Evolutionary conservation across 1,140 invertebrate species (phyloP).

Genomic region (Hesperophylax magnus): DNA sequence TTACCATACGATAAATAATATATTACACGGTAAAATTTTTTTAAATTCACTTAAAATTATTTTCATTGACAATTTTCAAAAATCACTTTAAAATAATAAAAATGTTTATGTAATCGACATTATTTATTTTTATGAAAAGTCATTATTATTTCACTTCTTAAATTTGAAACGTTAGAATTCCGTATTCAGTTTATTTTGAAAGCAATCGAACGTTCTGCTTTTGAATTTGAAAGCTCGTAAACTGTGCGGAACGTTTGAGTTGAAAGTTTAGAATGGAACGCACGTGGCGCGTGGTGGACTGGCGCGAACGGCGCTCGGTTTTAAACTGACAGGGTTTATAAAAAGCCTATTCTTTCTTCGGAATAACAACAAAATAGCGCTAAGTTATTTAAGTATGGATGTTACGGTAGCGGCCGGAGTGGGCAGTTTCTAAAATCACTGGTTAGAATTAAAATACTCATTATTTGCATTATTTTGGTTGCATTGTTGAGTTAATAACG

Average conservation of each 20-base stretch:
- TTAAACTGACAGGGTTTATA: constrained; percentile 56
- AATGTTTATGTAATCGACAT: too few species aligned
- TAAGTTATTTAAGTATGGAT: constrained; percentile 52
- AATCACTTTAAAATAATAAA: too few species aligned
- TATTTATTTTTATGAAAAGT: too few species aligned
- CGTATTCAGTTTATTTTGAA: background rate
- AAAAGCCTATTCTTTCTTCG: constrained; percentile 55
- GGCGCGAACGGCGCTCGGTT: constrained; percentile 48
- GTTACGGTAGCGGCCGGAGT: background rate
- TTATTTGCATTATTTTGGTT: background rate
- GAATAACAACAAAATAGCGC: constrained; percentile 57
- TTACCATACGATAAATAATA: too few species aligned
- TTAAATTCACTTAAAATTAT: too few species aligned
- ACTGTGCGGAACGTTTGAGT: background rate
- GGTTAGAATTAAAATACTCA: background rate
- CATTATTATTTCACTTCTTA: too few species aligned
- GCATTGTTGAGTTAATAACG: too few species aligned
- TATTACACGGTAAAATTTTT: too few species aligned
- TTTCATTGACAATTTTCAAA: too few species aligned
- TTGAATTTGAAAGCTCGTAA: constrained; percentile 37
- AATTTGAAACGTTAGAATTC: too few species aligned
- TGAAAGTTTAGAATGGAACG: background rate
- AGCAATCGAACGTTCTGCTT: constrained; percentile 22
- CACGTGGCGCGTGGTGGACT: constrained; percentile 44
- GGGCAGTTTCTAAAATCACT: background rate